Base-by-base conservation (phyloP, 2,888 invertebrate species). In the Drosophila histrio region DNA sequence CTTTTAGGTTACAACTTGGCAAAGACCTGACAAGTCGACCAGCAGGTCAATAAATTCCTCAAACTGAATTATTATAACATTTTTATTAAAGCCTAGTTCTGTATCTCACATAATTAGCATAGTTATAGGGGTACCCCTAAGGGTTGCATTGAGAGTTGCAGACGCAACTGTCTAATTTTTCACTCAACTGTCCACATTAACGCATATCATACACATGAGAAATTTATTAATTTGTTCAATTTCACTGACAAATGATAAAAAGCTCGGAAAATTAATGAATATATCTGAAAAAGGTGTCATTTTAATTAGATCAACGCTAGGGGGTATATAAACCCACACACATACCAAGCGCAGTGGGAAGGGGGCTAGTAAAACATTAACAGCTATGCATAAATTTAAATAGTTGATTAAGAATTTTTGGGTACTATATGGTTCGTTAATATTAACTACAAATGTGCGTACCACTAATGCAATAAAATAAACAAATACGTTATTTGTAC, bases 171-270 rank as follows among this genome's bases (percentile, higher is more conserved):
- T 85, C 85, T 62, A 85, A 87, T 87, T 81, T 87, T 85, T 82
- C 86, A 82, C 87, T 84, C 79, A 82, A 87, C 84, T 87, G 85
- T 87, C 76, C 77, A 74, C 86, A 79, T 86, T 81, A 79, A 61
- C 73, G 67, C 84, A 65, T 72, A 73, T 69, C 60, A 65, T 64
- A 58, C 77, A 53, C 56, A 64, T 58, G 71, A 59, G 78, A 64
- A 60, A 84, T 85, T 87, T 87, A 84, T 84, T 85, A 84, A 84
- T 84, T 84, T 84, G 86, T 78, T 80, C 71, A 87, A 84, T 86
- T 86, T 52, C 56, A 66, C 70, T 87, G 84, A 84, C 84, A 84
- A 84, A 84, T 87, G 87, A 84, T 87, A 85, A 85, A 84, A 85
- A 85, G 86, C 83, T 79, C 69, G 66, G 66, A 75, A 64, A 86